Conservation (phyloP, 1,140 invertebrate species). For the Helicoverpa armigera region DNA sequence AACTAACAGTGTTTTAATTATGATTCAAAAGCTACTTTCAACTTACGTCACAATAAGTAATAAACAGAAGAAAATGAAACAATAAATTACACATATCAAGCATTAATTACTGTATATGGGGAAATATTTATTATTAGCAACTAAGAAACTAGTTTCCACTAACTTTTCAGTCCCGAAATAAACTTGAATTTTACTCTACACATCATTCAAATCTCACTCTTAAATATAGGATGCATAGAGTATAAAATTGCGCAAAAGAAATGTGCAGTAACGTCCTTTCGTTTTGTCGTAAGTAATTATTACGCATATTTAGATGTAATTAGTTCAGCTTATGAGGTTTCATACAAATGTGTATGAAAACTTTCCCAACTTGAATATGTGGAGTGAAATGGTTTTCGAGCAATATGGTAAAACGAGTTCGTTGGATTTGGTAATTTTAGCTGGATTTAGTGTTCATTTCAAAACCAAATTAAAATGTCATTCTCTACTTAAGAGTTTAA, state of each 20-base stretch:
- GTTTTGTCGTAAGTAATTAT: background rate
- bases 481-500: too few relatives aligned
- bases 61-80: background rate
- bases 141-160: background rate
- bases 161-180: background rate
- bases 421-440: too few relatives aligned
- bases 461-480: background rate
- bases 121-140: background rate
- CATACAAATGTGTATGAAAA: constrained; percentile 14
- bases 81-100: background rate
- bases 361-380: constrained; percentile 15
- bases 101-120: background rate
- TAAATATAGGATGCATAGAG: background rate
- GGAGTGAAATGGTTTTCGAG: background rate
- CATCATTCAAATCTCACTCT: background rate
- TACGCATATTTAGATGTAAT: constrained; percentile 25
- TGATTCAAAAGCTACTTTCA: too few relatives aligned
- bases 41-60: background rate
- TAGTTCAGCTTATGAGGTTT: constrained; percentile 32
- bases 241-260: background rate
- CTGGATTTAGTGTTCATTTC: background rate
- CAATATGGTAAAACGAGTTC: too few relatives aligned
- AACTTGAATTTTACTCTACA: background rate
- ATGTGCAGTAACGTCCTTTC: background rate
- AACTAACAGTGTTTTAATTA: background rate